Base-by-base conservation (phyloP, 2,888 invertebrate species). In the Xylota sylvarum region DNA sequence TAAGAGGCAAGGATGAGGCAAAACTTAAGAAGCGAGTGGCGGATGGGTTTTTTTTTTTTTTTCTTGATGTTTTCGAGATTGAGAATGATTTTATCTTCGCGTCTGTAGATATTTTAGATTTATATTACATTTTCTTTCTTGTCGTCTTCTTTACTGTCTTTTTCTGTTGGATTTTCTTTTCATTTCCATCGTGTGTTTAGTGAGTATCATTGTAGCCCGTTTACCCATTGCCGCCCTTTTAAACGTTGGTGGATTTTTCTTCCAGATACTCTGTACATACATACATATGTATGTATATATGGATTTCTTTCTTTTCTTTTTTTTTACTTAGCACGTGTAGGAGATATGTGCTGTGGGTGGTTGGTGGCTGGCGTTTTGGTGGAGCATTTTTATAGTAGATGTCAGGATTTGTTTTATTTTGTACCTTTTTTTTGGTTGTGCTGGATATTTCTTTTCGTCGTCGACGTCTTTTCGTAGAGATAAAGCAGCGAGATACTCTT, bases 91-190 rank as follows among this genome's bases (percentile, higher is more conserved):
- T 86, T 82, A 82, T 82, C 77, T 67, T 60, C 46, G 77, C 82
- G 77, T 73, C 77, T 86, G 86, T 82, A 78, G 86, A 73, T 78
- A 82, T 78, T 82, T 82, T 67, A 70, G 85, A 86, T 82, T 82
- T 86, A 69, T 73, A 62, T 81, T 65, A n/a, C 30, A 23, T 65
- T 46, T 43, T 17, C 19, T 64, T 48, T 48, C 23, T 23, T 37
- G 32, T 58, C 35, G 7, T 67, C n/a, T 46, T 32, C 56, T 30
- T 12, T 6, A 40, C 17, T 14, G 46, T 23, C 27, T 43, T 52
- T 40, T 37, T 56, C 23, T 50, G 17, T 14, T 48, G 30, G 62
- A 40, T 80, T 67, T 65, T 81, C 70, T 50, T 84, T 69, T 69
- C 62, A 35, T 50, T 48, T 62, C 55, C 55, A 74, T 79, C 56